phyloP scores from a whole-genome alignment of 2,113 vertebrate species.

The Synchiropus splendidus region DNA sequence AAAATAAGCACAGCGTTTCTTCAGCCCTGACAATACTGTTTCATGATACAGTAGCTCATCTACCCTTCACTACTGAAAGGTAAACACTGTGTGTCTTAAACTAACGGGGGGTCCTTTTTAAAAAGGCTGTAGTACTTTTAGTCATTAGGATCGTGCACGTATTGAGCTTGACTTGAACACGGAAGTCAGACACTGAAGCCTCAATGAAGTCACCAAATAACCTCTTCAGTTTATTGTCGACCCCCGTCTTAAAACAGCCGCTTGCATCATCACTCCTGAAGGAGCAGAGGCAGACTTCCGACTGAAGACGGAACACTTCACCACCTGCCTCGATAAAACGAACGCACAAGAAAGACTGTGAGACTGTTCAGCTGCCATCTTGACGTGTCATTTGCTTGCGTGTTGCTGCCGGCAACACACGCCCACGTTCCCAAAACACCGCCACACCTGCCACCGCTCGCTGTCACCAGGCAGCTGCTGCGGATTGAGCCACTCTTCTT shows the following conservation, averaged over 20 bases:
- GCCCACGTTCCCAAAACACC: conserved; percentile 33
- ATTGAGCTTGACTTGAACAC: no score
- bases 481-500: neutral
- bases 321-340: neutral
- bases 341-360: conserved; percentile 3
- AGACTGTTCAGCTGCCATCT: conserved; percentile 10
- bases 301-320: neutral
- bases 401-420: conserved; percentile 38
- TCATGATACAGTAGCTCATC: no score
- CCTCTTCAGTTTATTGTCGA: no score
- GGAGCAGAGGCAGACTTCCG: conserved; percentile 4
- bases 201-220: neutral
- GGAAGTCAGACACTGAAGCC: neutral
- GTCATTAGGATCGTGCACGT: no score
- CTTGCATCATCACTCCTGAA: neutral
- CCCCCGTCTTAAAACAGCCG: neutral
- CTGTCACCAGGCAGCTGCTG: conserved; percentile 21
- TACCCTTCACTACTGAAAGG: neutral
- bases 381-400: conserved; percentile 10
- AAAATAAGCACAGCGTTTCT: neutral
- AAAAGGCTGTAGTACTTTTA: neutral
- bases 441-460: conserved; percentile 15
- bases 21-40: neutral
- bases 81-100: neutral
- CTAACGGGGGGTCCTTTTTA: neutral